A percentile compares a stretch with the other conserved stretches of the same genome.
Conservation (phyloP, 1,140 invertebrate species). For the Leguminivora glycinivorella region DNA sequence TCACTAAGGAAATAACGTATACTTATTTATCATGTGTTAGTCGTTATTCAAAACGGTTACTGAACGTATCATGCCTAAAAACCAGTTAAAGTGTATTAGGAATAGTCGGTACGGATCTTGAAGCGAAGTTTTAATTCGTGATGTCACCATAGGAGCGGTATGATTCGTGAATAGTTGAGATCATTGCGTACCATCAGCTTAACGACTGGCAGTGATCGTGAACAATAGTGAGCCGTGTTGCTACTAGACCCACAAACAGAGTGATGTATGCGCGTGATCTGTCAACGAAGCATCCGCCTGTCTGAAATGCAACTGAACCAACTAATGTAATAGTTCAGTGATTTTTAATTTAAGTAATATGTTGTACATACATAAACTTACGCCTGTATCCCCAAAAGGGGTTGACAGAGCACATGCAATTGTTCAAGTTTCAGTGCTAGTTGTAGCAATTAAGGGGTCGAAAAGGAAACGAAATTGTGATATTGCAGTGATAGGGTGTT, state of each 20-base stretch:
- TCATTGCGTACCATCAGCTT: conserved; percentile 1
- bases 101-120: background rate
- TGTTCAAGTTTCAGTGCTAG: too few species aligned
- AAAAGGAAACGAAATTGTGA: too few species aligned
- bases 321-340: conserved; percentile 21
- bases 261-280: conserved; percentile 12
- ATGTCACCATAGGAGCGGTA: background rate
- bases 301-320: conserved; percentile 8
- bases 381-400: too few species aligned
- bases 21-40: conserved; percentile 10
- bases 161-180: background rate
- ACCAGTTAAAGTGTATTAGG: background rate
- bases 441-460: too few species aligned
- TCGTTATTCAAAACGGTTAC: background rate
- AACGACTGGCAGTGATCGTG: conserved; percentile 5
- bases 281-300: conserved; percentile 24
- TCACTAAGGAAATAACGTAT: conserved; percentile 15
- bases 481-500: too few species aligned
- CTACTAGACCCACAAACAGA: conserved; percentile 14
- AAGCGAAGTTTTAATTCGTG: background rate
- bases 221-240: conserved; percentile 11
- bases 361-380: too few species aligned
- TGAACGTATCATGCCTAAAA: background rate
- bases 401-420: too few species aligned
- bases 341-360: conserved; percentile 32